These are phyloP conservation scores for Petrolisthes manimaculis DNA, from an alignment of 2,888 invertebrate species.

Conservation along the genomic window DNA sequence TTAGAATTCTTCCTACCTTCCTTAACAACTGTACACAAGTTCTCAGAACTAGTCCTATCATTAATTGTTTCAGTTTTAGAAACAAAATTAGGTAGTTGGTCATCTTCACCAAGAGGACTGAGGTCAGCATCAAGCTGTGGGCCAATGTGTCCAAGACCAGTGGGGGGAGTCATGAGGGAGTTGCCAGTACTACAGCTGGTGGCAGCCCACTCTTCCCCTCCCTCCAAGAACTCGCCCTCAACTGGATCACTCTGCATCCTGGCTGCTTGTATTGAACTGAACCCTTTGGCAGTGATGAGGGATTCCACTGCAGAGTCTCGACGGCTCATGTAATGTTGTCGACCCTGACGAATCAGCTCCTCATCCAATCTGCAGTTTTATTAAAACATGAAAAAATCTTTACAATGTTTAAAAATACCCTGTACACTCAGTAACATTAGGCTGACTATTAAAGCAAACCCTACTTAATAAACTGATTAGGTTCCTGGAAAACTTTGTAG, in stretches of 20 bases:
- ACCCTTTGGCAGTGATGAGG: constrained; percentile 40
- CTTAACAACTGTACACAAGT: constrained; percentile 18
- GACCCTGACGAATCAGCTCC: constrained; percentile 61
- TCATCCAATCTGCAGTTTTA: constrained; percentile 55
- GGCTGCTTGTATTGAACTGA: constrained; percentile 50
- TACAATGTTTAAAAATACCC: too few relatives aligned
- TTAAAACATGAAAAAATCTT: too few relatives aligned
- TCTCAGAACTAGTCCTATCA: constrained; percentile 31
- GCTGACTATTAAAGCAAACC: too few relatives aligned
- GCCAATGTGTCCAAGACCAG: neutral
- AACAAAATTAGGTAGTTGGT: neutral
- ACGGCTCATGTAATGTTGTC: constrained; percentile 62
- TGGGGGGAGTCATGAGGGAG: neutral
- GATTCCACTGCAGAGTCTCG: constrained; percentile 60
- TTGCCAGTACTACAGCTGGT: neutral
- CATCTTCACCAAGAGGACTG: neutral
- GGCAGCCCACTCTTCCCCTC: neutral
- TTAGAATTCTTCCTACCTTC: constrained; percentile 14
- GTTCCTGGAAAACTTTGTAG: too few relatives aligned
- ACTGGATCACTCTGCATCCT: constrained; percentile 35
- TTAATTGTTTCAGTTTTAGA: constrained; percentile 12
- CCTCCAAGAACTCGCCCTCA: neutral
- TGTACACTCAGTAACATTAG: too few relatives aligned
- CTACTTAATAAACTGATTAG: too few relatives aligned
- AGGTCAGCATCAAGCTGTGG: neutral